Base-by-base conservation (phyloP, 2,113 vertebrate species). In the Trinectes maculatus region DNA sequence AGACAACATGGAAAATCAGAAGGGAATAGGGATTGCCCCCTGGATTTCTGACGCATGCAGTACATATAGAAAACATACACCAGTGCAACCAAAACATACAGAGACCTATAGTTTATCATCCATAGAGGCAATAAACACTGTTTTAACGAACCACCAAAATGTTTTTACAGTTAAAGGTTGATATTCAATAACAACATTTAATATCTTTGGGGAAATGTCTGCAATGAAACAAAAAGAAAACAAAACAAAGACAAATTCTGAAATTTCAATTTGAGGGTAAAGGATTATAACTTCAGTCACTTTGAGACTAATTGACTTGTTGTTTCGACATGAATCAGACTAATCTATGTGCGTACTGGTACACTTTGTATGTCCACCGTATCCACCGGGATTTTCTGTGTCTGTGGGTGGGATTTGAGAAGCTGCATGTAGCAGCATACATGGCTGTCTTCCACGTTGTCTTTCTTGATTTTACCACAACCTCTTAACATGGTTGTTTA, bases 1-100 rank as follows among this genome's bases (percentile, higher is more conserved):
- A 72, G 74, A 51, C 64, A 71, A 54, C 48, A 85, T 40, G 54
- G 69, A 62, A 74, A 82, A 74, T 40, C 80, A 87, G 37, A 0
- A 36, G 77, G 75, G 81, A 42, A 65, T 37, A 49, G 67, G 24
- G 75, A 51, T 67, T 58, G 46, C 25, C 22, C 26, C 34, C 40
- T 36, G 12, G 47, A 60, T 40, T 72, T 62, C 66, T 77, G 59
- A 61, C 47, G 53, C 47, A 57, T 53, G 71, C 8, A 51, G 37
- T 43, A 60, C 59, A 66, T 54, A 75, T 22, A 83, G n/a, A 64
- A 52, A 73, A 73, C 53, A 74, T 61, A 60, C 55, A 71, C 21
- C 8, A 21, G 52, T 42, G 21, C 13, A 34, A 64, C 47, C 47
- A 56, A 74, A 75, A 59, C 58, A 68, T 55, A 65, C 47, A 44